Evolutionary conservation across 2,797 vertebrate species (phyloP).

Genomic region (Phoebastria nigripes): DNA sequence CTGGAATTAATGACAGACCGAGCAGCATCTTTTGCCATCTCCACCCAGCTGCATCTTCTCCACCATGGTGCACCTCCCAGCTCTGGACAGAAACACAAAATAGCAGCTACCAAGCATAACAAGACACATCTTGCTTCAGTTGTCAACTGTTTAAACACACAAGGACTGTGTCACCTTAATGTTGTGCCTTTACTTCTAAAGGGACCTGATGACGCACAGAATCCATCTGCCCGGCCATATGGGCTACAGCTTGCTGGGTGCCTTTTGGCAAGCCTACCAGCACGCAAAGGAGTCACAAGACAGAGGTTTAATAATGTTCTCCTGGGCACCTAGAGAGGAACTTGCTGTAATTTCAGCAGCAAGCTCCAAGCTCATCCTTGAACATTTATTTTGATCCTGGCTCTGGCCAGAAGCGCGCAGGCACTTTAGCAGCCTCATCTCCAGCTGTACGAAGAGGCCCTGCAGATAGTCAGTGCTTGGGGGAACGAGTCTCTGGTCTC

Average conservation of each 20-base stretch:
- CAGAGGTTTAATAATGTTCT: not conserved
- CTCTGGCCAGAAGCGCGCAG: not conserved
- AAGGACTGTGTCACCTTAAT: not conserved
- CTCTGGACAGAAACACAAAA: not conserved
- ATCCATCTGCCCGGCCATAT: not conserved
- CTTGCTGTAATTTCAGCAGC: not conserved
- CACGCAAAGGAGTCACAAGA: not conserved
- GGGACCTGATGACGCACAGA: not conserved
- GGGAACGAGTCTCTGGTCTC: not conserved
- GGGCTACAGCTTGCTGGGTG: not conserved
- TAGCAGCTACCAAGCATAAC: not conserved
- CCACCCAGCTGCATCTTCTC: not conserved
- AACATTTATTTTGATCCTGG: accelerated
- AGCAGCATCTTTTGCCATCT: not conserved
- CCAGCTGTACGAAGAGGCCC: not conserved
- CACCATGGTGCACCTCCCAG: not conserved
- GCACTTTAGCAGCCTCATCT: not conserved
- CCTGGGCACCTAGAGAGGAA: not conserved
- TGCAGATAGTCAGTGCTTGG: too few species aligned
- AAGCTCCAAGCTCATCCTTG: not conserved
- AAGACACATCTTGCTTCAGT: not conserved
- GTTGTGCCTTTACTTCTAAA: not conserved
- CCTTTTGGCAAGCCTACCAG: not conserved
- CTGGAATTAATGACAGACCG: not conserved
- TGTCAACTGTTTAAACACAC: not conserved